Evolutionary conservation across 2,888 invertebrate species (phyloP).

Genomic region (Drosophila longiperda): DNA sequence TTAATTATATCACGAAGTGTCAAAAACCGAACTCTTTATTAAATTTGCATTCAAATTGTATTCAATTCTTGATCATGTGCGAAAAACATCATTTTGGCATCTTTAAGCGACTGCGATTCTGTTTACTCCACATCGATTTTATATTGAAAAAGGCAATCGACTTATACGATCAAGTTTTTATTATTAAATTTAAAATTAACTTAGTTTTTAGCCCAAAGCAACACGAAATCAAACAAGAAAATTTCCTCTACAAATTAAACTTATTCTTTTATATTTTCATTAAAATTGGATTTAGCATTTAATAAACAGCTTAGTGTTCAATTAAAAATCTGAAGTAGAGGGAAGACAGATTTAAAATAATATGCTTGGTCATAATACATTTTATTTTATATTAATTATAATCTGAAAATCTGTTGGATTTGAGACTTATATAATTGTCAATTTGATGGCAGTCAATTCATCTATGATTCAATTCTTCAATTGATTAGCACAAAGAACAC

Average conservation of each 20-base stretch:
- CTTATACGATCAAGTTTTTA: not conserved
- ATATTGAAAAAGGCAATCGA: not conserved
- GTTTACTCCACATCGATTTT: not conserved
- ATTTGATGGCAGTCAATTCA: not conserved
- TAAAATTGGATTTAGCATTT: not conserved
- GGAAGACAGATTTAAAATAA: not conserved
- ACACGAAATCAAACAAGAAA: not conserved
- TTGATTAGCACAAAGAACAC: constrained; percentile 6
- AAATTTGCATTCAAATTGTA: constrained; percentile 59
- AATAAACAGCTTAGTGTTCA: too few species aligned
- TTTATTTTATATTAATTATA: not conserved
- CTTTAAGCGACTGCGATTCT: not conserved
- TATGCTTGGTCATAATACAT: not conserved
- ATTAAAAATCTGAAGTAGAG: not conserved
- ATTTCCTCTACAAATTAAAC: not conserved
- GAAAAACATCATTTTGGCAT: constrained; percentile 1
- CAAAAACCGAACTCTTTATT: constrained; percentile 3
- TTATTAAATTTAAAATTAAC: not conserved
- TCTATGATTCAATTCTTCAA: not conserved
- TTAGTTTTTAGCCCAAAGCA: not conserved
- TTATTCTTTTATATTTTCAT: not conserved
- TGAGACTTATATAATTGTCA: not conserved
- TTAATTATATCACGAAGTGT: constrained; percentile 14
- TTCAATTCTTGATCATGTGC: constrained; percentile 24
- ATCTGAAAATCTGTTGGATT: not conserved